A percentile compares a stretch with the other conserved stretches of the same genome.
Evolutionary conservation across 2,888 invertebrate genomes (phyloP).

Genomic region (Galeopsomyia nigrocyanea): DNA sequence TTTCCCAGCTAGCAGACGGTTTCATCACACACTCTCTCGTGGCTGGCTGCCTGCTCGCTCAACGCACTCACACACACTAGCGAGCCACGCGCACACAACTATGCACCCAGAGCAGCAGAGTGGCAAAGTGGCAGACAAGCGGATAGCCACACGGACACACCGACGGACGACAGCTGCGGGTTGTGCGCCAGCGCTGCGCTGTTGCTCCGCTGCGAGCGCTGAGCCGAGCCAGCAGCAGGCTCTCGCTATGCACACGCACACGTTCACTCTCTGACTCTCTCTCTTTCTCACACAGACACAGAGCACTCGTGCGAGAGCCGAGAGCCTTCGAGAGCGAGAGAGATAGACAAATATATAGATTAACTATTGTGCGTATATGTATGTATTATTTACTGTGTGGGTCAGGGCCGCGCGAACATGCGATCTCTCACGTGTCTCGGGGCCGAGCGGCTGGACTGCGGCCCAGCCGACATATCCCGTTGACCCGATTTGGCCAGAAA

Average conservation of each 20-base stretch:
- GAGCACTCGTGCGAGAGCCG: background rate
- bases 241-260: background rate
- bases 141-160: background rate
- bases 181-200: background rate
- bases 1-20: constrained; percentile 49
- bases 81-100: constrained; percentile 14
- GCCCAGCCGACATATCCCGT: constrained; percentile 35
- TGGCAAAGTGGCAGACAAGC: background rate
- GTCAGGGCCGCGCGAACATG: background rate
- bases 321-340: too few relatives aligned
- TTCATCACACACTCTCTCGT: constrained; percentile 47
- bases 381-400: constrained; percentile 33
- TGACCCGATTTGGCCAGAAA: constrained; percentile 44
- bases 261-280: too few relatives aligned
- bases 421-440: constrained; percentile 5
- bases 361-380: background rate
- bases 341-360: too few relatives aligned
- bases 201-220: background rate
- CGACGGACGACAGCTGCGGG: background rate
- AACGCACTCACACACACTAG: constrained; percentile 6
- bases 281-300: background rate
- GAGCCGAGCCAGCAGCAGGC: background rate
- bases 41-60: constrained; percentile 21
- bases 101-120: background rate
- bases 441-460: constrained; percentile 12